Evolutionary conservation across 53 echinoderm and acorn worm genomes (phyloP).

Genomic region (Holothuria scabra): DNA sequence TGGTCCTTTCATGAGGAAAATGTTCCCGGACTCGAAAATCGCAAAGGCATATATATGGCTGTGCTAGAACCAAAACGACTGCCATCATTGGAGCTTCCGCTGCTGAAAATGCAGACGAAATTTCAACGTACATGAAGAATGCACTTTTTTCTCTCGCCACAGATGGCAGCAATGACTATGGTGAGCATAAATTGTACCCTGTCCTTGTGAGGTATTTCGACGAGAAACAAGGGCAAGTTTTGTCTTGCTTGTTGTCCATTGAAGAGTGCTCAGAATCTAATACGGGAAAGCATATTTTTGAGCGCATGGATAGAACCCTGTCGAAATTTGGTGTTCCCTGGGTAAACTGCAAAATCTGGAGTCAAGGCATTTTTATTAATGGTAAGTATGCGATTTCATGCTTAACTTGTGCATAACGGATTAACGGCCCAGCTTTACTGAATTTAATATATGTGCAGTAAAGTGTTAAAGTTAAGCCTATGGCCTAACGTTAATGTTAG

Average conservation of each 20-base stretch:
- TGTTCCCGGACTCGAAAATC: conserved; percentile 54
- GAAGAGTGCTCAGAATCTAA: neutral
- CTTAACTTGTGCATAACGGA: too few relatives aligned
- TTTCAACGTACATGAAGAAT: too few relatives aligned
- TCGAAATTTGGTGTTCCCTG: neutral
- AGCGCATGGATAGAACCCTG: neutral
- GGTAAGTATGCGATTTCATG: too few relatives aligned
- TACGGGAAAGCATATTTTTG: conserved; percentile 6
- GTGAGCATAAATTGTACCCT: too few relatives aligned
- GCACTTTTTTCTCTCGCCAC: too few relatives aligned
- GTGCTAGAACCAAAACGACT: conserved; percentile 43
- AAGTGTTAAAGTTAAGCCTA: too few relatives aligned
- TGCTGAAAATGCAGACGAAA: neutral
- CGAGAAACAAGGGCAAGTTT: neutral
- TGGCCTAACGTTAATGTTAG: too few relatives aligned
- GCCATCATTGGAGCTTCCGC: neutral
- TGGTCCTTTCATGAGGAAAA: conserved; percentile 25
- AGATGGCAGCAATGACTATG: too few relatives aligned
- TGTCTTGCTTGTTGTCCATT: neutral
- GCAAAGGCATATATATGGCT: conserved; percentile 58
- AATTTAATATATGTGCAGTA: too few relatives aligned
- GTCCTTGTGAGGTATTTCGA: neutral
- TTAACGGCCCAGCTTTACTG: too few relatives aligned
- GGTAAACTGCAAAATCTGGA: neutral
- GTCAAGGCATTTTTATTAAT: neutral